A percentile compares a stretch with the other conserved stretches of the same genome.
These are phyloP conservation scores for Beaufortia kweichowensis DNA, from an alignment of 2,113 vertebrate genomes.

Conservation along the genomic window DNA sequence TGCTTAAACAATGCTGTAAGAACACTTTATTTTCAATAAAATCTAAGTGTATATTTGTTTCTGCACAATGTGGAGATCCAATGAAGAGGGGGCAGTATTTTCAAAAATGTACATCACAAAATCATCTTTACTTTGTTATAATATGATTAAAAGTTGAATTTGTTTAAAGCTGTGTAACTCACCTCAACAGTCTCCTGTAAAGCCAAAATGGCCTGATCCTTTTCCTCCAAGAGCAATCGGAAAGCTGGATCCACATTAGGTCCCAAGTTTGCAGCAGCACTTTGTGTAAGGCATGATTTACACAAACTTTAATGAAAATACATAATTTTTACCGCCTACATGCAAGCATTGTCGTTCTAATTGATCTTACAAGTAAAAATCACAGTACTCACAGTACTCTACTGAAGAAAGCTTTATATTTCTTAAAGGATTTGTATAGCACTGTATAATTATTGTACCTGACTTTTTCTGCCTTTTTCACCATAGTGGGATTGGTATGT, in stretches of 20 bases:
- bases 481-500: constrained; percentile 1
- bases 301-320: constrained; percentile 2
- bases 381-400: neutral
- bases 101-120: neutral
- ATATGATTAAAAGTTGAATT: neutral
- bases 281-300: constrained; percentile 23
- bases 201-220: constrained; percentile 71
- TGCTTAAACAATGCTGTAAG: no score
- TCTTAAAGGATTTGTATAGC: neutral
- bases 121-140: neutral
- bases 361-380: neutral
- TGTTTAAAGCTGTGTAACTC: constrained; percentile 21
- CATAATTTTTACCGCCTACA: neutral
- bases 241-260: constrained; percentile 65
- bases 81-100: no score
- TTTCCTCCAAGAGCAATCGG: constrained; percentile 71
- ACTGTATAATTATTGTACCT: constrained; percentile 7
- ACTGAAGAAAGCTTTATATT: neutral
- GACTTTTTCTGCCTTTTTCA: constrained; percentile 38
- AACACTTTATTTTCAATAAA: no score
- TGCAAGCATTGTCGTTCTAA: neutral
- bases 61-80: no score
- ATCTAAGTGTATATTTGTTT: no score
- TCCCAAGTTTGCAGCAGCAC: constrained; percentile 38
- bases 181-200: constrained; percentile 79